A percentile compares a stretch with the other conserved stretches of the same genome.
These are phyloP conservation scores for Callipepla californica DNA, from an alignment of 2,113 vertebrate genomes.

Conservation along the genomic window DNA sequence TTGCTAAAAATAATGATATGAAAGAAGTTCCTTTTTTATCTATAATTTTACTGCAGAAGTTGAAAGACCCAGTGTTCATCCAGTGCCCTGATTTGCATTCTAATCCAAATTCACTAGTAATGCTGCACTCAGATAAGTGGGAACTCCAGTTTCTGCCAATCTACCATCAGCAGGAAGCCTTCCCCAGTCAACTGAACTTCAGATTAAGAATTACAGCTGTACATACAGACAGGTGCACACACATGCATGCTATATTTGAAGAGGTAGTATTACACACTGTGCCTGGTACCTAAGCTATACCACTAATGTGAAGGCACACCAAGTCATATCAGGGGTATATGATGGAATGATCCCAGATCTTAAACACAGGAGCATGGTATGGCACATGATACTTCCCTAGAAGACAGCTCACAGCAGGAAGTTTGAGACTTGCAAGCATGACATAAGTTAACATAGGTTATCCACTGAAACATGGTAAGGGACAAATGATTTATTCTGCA, in stretches of 20 bases:
- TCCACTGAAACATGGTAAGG: neutral
- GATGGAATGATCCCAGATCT: neutral
- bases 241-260: neutral
- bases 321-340: neutral
- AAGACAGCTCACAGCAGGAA: neutral
- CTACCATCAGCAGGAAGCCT: neutral
- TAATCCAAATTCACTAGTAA: neutral
- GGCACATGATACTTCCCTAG: neutral
- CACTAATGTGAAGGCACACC: neutral
- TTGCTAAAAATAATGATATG: neutral
- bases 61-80: neutral
- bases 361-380: neutral
- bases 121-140: neutral
- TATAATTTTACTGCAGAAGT: neutral
- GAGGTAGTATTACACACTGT: neutral
- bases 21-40: neutral
- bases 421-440: neutral
- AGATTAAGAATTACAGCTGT: neutral
- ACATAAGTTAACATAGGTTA: accelerated
- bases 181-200: neutral
- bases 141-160: neutral
- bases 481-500: neutral
- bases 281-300: neutral
- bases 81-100: neutral
- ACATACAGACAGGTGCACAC: neutral